Evolutionary conservation across 2,888 invertebrate species (phyloP).

Genomic region (Aleiodes testaceus): DNA sequence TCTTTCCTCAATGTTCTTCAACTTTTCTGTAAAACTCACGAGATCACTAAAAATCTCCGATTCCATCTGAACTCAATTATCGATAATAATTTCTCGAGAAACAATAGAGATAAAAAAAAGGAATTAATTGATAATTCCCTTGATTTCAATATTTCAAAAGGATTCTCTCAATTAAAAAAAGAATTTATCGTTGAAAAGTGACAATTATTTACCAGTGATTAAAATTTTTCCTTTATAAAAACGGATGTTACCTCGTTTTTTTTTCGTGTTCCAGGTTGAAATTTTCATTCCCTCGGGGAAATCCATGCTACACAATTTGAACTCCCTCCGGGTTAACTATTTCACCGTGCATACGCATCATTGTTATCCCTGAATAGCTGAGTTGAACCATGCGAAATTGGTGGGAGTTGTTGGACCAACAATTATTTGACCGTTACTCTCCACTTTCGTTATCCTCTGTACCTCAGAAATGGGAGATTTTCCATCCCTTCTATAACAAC

Average conservation of each 20-base stretch:
- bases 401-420: background rate
- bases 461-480: background rate
- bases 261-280: too few relatives aligned
- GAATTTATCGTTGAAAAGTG: background rate
- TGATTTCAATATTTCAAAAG: too few relatives aligned
- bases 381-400: slow-evolving; percentile 13
- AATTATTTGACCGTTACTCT: slow-evolving; percentile 1
- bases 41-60: slow-evolving; percentile 13
- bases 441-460: background rate
- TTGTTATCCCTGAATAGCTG: slow-evolving; percentile 1
- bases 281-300: background rate
- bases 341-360: background rate
- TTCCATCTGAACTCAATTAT: slow-evolving; percentile 12
- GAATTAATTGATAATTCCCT: background rate
- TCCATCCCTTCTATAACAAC: background rate
- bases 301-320: background rate
- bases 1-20: background rate
- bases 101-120: too few relatives aligned
- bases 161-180: too few relatives aligned
- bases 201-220: background rate
- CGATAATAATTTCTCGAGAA: background rate
- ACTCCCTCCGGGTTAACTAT: background rate
- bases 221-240: background rate
- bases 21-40: background rate
- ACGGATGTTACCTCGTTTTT: background rate